Evolutionary conservation across 2,888 invertebrate genomes (phyloP).

Genomic region (Brachypalpus laphriformis): DNA sequence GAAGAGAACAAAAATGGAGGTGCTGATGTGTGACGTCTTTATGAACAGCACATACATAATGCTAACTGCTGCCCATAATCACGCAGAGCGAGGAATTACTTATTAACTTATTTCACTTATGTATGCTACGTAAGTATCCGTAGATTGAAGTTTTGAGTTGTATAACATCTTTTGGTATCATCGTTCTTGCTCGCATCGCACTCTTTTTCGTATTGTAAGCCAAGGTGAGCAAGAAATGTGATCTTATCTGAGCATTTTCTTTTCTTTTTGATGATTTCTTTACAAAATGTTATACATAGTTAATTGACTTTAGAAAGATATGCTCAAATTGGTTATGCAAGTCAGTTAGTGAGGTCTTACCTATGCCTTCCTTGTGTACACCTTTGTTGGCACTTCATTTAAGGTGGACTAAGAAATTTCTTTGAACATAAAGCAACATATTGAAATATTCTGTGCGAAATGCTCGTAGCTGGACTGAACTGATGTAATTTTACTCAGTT

Average conservation of each 20-base stretch:
- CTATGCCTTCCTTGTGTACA: no score
- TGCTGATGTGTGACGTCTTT: slow-evolving; percentile 25
- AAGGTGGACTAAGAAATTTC: no score
- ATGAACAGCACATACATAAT: background rate
- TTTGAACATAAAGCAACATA: no score
- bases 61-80: slow-evolving; percentile 3
- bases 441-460: no score
- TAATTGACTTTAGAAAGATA: background rate
- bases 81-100: slow-evolving; percentile 14
- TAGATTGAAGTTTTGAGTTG: slow-evolving; percentile 22
- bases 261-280: background rate
- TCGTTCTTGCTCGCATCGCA: background rate
- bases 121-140: slow-evolving; percentile 20
- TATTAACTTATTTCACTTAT: slow-evolving; percentile 20
- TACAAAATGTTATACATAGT: background rate
- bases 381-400: no score
- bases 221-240: slow-evolving; percentile 54
- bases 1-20: slow-evolving; percentile 9
- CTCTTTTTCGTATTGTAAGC: slow-evolving; percentile 35
- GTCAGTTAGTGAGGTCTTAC: no score
- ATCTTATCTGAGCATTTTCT: slow-evolving; percentile 15
- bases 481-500: no score
- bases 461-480: no score
- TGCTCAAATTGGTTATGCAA: no score
- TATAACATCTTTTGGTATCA: slow-evolving; percentile 18